A percentile compares a stretch with the other conserved stretches of the same genome.
phyloP scores from a whole-genome alignment of 2,888 invertebrate genomes.

The Aporophyla nigra region DNA sequence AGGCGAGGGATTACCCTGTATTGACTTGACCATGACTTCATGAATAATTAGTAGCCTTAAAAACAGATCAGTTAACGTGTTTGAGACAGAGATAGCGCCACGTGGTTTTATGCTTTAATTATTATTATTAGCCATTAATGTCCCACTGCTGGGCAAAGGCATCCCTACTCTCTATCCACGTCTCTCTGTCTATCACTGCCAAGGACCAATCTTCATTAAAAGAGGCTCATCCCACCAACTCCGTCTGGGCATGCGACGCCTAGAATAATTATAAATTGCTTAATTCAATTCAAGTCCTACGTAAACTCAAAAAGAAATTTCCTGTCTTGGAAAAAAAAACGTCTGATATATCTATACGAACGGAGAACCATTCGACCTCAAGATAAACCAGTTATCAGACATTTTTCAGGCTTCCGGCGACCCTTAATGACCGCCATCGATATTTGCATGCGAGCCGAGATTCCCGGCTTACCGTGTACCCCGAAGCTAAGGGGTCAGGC shows the following conservation, averaged over 20 bases:
- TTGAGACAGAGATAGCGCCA: neutral
- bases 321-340: neutral
- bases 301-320: no score
- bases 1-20: no score
- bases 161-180: no score
- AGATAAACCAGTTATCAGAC: constrained; percentile 37
- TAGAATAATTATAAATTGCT: no score
- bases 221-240: no score
- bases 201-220: no score
- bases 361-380: neutral
- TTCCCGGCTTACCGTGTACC: constrained; percentile 27
- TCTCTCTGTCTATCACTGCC: no score
- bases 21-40: no score
- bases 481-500: constrained; percentile 5
- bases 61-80: neutral
- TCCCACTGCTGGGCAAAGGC: no score
- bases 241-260: no score
- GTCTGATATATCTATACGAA: neutral
- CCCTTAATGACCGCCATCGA: constrained; percentile 20
- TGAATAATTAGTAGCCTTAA: neutral
- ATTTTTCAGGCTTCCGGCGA: constrained; percentile 49
- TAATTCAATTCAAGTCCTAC: neutral
- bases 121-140: no score
- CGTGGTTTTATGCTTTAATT: neutral
- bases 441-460: constrained; percentile 45